These are phyloP conservation scores for Penaeus chinensis DNA, from an alignment of 1,140 invertebrate species.

Conservation along the genomic window DNA sequence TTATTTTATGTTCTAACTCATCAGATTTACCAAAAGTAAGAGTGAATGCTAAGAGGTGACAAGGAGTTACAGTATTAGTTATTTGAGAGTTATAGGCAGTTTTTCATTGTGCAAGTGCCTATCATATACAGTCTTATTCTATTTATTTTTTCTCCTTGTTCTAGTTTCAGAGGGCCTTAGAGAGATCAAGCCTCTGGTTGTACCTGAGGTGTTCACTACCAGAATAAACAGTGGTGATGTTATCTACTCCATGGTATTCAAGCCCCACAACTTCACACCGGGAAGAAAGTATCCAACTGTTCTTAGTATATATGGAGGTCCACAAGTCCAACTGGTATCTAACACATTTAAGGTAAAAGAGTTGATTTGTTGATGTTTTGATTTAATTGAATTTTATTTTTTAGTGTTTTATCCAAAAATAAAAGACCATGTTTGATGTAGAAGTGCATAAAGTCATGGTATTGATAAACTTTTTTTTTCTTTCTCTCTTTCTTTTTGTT, in stretches of 20 bases:
- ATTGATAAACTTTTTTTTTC: too few relatives aligned
- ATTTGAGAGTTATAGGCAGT: too few relatives aligned
- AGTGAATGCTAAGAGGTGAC: too few relatives aligned
- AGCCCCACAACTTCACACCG: conserved; percentile 82
- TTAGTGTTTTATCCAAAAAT: not conserved
- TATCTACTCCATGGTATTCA: conserved; percentile 83
- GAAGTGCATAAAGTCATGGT: too few relatives aligned
- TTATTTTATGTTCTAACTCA: too few relatives aligned
- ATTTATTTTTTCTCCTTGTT: conserved; percentile 5
- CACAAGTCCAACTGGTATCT: conserved; percentile 96
- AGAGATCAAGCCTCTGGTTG: conserved; percentile 58
- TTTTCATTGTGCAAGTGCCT: not conserved
- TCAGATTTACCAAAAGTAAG: too few relatives aligned
- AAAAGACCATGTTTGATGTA: too few relatives aligned
- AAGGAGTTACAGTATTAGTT: too few relatives aligned
- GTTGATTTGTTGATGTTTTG: not conserved
- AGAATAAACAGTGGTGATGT: conserved; percentile 52
- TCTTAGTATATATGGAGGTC: conserved; percentile 96
- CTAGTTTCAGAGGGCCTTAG: conserved; percentile 56
- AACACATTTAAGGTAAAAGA: conserved; percentile 89
- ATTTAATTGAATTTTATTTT: not conserved
- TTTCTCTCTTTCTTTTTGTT: too few relatives aligned
- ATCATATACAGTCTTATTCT: not conserved
- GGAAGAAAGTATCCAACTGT: conserved; percentile 92
- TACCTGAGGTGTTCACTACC: conserved; percentile 60